Evolutionary conservation across 2,888 invertebrate genomes (phyloP), one percentile per base, ranked within the genome.

Genomic region (Callinectes sapidus): DNA sequence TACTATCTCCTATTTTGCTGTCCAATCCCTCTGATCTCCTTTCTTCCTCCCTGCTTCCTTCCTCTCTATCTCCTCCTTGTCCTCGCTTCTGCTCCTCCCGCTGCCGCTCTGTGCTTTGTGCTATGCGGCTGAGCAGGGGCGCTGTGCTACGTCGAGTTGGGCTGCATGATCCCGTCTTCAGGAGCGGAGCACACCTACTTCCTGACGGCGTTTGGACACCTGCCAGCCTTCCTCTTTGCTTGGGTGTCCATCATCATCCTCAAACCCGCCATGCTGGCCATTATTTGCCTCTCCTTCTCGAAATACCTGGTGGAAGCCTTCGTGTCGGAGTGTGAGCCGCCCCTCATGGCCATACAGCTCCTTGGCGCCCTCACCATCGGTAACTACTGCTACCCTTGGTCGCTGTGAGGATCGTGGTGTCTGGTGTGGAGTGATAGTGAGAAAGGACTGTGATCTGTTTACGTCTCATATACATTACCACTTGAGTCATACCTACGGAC

Each of bases 111-210:
- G 16, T n/a, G 14, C 35, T 16, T 14, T 35, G 8, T 16, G 35
- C 32, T 35, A 14, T 16, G 18, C 55, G 77, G 18, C 54, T 16
- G 55, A 95, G 32, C 95, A 98, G 98, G 98, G 96, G 98, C 98
- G 95, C 97, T 99, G 95, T 97, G 98, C 95, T 99, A 98, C 96
- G 98, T 98, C 95, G 98, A 99, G 96, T 96, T 99, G 96, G 98
- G 98, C 95, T 98, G 98, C 95, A 98, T 98, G 98, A 98, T 98
- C 96, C 98, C 98, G 95, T 98, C 98, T 95, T 98, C 98, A 95
- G 98, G 98, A 95, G 98, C 98, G 95, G 98, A 99, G 96, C 98
- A 98, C 97, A 98, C 98, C 95, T 98, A 99, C 96, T 98, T 98
- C 96, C 98, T 98, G 98, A 98, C 98, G 96, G 98, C 98, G 93